Percentiles rank a stretch among this genome's conserved stretches.
phyloP scores from a whole-genome alignment of 2,797 vertebrate genomes.

The Margarornis squamiger region DNA sequence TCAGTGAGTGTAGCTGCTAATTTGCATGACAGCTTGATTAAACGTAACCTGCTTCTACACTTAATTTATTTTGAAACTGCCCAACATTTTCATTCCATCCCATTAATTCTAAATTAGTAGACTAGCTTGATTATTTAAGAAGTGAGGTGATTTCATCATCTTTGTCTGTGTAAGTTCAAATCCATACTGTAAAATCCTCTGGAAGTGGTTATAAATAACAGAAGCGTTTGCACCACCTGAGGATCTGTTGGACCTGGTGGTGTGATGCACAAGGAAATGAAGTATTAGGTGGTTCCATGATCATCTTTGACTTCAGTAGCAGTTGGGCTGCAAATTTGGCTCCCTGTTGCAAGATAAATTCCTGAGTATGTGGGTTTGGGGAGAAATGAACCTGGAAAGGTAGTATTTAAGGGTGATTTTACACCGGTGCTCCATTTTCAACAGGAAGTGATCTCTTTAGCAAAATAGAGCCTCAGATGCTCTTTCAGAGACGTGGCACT shows the following conservation, averaged over 20 bases:
- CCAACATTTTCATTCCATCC: not conserved
- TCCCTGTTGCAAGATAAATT: fast-evolving
- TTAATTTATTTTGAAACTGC: constrained; percentile 48
- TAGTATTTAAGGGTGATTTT: fast-evolving
- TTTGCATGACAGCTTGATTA: constrained; percentile 50
- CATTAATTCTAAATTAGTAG: constrained; percentile 12
- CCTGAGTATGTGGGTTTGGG: fast-evolving
- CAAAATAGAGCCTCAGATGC: fast-evolving
- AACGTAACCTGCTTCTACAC: constrained; percentile 20
- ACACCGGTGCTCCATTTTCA: not conserved
- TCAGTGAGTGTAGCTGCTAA: not conserved
- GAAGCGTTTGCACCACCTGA: not conserved
- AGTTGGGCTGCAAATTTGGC: not conserved
- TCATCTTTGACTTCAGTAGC: not conserved
- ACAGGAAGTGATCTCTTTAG: not conserved
- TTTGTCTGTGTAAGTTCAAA: not conserved
- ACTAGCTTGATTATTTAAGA: not conserved
- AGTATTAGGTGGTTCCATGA: not conserved
- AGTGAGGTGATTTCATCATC: not conserved
- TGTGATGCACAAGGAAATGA: not conserved
- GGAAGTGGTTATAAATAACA: not conserved
- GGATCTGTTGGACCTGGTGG: not conserved
- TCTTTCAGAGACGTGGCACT: not conserved
- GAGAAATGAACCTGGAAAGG: not conserved
- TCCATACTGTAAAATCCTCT: not conserved